A percentile compares a stretch with the other conserved stretches of the same genome.
These are phyloP conservation scores for Acropora tenuis DNA, from an alignment of 64 coral and sea anemone species.

Conservation along the genomic window DNA sequence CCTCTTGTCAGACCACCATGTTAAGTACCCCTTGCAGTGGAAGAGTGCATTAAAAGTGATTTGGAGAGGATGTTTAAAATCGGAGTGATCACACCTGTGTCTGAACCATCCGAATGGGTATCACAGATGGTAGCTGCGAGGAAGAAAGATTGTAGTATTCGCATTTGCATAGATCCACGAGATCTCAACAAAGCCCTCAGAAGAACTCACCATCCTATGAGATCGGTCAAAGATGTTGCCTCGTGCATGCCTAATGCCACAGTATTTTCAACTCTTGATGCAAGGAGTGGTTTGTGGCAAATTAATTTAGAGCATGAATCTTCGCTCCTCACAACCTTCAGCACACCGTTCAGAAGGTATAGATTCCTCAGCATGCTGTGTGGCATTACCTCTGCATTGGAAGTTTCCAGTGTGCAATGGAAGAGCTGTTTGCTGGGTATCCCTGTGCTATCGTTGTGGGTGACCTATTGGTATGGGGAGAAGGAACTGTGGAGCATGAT, in stretches of 20 bases:
- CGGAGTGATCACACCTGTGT: conserved; percentile 29
- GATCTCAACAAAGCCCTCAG: conserved; percentile 57
- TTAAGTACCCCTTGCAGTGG: conserved; percentile 34
- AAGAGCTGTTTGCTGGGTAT: conserved; percentile 24
- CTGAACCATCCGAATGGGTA: conserved; percentile 39
- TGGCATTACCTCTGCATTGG: conserved; percentile 16
- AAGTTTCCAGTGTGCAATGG: conserved; percentile 37
- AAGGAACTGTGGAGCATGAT: conserved; percentile 25
- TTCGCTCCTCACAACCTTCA: conserved; percentile 52
- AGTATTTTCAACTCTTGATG: conserved; percentile 47
- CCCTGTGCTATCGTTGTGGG: conserved; percentile 24
- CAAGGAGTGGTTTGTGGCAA: conserved; percentile 1
- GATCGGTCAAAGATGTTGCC: conserved; percentile 42
- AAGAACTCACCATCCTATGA: conserved; percentile 50
- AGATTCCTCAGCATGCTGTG: conserved; percentile 20
- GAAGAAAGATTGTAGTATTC: conserved; percentile 30
- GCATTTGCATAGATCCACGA: conserved; percentile 61
- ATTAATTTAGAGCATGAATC: conserved; percentile 33
- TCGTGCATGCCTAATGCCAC: conserved; percentile 24
- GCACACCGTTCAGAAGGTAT: conserved; percentile 43
- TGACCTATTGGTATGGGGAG: conserved; percentile 19
- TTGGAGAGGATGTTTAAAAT: conserved; percentile 28
- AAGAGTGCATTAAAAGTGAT: conserved; percentile 33
- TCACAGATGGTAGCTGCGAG: conserved; percentile 38
- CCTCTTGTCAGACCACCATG: conserved; percentile 15